Evolutionary conservation across 1,140 invertebrate genomes (phyloP), one percentile per base, ranked within the genome.

Genomic region (Drosophila tropicalis): DNA sequence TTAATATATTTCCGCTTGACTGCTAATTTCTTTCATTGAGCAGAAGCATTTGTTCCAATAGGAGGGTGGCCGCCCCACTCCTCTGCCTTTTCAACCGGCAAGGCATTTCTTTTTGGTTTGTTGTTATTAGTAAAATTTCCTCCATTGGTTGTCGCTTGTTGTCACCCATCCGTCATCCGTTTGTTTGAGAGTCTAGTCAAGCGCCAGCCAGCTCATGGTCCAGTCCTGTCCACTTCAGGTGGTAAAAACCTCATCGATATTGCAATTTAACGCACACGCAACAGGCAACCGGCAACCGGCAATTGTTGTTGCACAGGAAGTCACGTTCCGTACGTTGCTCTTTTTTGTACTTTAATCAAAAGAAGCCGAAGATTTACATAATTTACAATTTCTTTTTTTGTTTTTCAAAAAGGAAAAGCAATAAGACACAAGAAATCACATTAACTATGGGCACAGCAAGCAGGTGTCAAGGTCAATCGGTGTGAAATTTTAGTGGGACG

Each of bases 1-100:
- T 67, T 86, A 87, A 72, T 87, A 89, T 80, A 87, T 87, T 87
- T 87, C 83, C 83, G 83, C 76, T 87, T 65, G 72, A 83, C 64
- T 76, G 66, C 72, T 76, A 74, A 71, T 74, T 67, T 67, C 62
- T 71, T 80, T 72, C 79, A 85, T 86, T 81, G 82, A 85, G 75
- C 70, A 72, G 19, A 47, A 68, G 60, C 61, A 61, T 70, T 73
- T 72, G 72, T 71, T 15, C 65, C 62, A 36, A 36, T 10, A 36
- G 34, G 34, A 29, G 29, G 29, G 29, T 29, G 29, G 29, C 29
- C 4, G 1, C 4, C 25, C 25, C 25, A 3, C 25, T 3, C 25
- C 25, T 1, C 25, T 3, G n/a, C 4, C 25, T 25, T 3, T 25
- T 3, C 4, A 25, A 1, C 3, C 25, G 25, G 25, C 25, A 3